Percentiles rank a stretch among this genome's conserved stretches.
Evolutionary conservation across 2,797 vertebrate genomes (phyloP).

Genomic region (Selene dorsalis): DNA sequence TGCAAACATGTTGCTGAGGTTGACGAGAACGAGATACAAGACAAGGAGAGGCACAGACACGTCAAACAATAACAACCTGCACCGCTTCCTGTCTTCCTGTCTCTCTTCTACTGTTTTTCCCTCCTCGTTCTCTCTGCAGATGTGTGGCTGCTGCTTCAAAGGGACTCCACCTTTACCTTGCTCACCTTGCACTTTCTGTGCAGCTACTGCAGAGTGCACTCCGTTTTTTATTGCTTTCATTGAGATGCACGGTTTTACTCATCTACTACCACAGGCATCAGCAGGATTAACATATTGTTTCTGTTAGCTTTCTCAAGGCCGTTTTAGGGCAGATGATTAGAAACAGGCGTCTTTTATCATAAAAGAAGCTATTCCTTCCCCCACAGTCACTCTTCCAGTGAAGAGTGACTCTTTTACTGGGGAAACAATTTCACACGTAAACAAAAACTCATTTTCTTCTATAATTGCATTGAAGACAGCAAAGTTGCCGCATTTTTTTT

Average conservation of each 20-base stretch:
- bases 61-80: slow-evolving; percentile 58
- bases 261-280: slow-evolving; percentile 15
- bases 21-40: slow-evolving; percentile 14
- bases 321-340: slow-evolving; percentile 5
- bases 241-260: slow-evolving; percentile 21
- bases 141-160: slow-evolving; percentile 48
- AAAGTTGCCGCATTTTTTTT: not conserved
- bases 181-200: slow-evolving; percentile 72
- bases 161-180: slow-evolving; percentile 43
- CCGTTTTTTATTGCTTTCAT: slow-evolving; percentile 49
- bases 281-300: slow-evolving; percentile 14
- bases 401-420: not conserved
- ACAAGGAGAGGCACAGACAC: slow-evolving; percentile 8
- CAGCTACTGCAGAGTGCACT: slow-evolving; percentile 32
- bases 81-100: slow-evolving; percentile 66
- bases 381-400: not conserved
- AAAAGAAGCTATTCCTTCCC: not conserved
- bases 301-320: not conserved
- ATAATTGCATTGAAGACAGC: not conserved
- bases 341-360: not conserved
- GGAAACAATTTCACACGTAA: not conserved
- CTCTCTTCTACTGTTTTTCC: not conserved
- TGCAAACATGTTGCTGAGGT: slow-evolving; percentile 13
- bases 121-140: slow-evolving; percentile 41
- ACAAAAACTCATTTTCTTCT: not conserved